phyloP scores from a whole-genome alignment of 2,797 vertebrate genomes.

The Podarcis siculus region DNA sequence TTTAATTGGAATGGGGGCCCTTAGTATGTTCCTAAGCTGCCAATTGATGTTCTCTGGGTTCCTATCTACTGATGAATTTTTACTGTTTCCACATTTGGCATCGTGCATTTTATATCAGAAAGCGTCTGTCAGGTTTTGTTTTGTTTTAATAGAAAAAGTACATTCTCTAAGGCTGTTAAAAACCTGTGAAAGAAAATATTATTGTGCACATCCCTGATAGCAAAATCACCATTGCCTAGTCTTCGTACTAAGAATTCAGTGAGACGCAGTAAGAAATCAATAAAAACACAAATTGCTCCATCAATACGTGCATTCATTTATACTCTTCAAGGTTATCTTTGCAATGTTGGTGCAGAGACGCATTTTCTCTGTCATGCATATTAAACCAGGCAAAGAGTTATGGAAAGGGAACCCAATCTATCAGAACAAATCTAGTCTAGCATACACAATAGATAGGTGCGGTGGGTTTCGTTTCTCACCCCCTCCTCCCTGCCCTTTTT shows the following conservation, averaged over 20 bases:
- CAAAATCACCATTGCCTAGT: constrained; percentile 66
- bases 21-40: neutral
- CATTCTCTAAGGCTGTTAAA: constrained; percentile 62
- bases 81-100: constrained; percentile 21
- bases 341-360: constrained; percentile 66
- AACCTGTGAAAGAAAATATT: constrained; percentile 55
- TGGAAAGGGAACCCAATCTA: constrained; percentile 68
- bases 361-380: constrained; percentile 69
- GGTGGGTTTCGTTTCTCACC: constrained; percentile 44
- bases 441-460: constrained; percentile 27
- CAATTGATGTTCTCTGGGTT: neutral
- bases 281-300: constrained; percentile 78
- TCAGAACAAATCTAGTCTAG: constrained; percentile 72
- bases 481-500: neutral
- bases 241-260: constrained; percentile 70
- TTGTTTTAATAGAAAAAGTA: constrained; percentile 39
- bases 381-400: constrained; percentile 66
- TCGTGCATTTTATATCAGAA: constrained; percentile 31
- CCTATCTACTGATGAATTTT: constrained; percentile 14
- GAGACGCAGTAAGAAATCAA: constrained; percentile 74
- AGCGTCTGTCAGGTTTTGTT: constrained; percentile 45
- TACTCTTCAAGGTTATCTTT: constrained; percentile 80
- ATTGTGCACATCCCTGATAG: constrained; percentile 66
- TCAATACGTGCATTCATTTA: constrained; percentile 77
- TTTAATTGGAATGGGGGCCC: neutral